Evolutionary conservation across 2,888 invertebrate genomes (phyloP).

Genomic region (Perdita meconis): DNA sequence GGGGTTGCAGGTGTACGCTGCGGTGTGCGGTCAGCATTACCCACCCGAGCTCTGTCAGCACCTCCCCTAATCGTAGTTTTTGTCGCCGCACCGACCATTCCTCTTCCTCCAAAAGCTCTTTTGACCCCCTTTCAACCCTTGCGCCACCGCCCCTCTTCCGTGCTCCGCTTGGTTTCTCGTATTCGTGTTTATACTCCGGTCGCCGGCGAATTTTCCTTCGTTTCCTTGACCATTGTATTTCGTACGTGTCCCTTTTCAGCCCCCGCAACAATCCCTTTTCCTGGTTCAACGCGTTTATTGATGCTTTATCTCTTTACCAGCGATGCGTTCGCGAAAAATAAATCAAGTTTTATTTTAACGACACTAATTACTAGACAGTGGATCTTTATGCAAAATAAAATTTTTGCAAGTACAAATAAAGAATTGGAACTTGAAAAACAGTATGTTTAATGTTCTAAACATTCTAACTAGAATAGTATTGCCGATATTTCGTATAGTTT

Average conservation of each 20-base stretch:
- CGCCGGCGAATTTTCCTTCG: conserved; percentile 47
- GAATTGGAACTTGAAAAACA: too few species aligned
- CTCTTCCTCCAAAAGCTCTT: conserved; percentile 64
- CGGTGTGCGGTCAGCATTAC: conserved; percentile 75
- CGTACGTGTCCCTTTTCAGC: neutral
- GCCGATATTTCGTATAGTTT: too few species aligned
- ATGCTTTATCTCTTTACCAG: neutral
- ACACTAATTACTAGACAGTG: neutral
- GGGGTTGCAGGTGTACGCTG: conserved; percentile 70
- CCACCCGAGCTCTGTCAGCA: conserved; percentile 73
- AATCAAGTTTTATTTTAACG: too few species aligned
- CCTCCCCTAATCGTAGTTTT: conserved; percentile 81
- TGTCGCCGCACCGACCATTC: conserved; percentile 74
- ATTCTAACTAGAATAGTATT: too few species aligned
- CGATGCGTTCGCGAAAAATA: neutral
- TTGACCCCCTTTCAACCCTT: conserved; percentile 49
- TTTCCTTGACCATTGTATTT: conserved; percentile 45
- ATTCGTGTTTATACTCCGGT: conserved; percentile 60
- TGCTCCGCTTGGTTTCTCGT: conserved; percentile 44
- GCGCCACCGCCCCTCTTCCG: conserved; percentile 18
- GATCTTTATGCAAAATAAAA: too few species aligned
- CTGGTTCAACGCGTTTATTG: conserved; percentile 1
- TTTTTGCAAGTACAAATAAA: too few species aligned
- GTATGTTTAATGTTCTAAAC: too few species aligned
- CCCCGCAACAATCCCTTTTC: neutral